Evolutionary conservation across 2,888 invertebrate genomes (phyloP).

Genomic region (Meteorus cinctellus): DNA sequence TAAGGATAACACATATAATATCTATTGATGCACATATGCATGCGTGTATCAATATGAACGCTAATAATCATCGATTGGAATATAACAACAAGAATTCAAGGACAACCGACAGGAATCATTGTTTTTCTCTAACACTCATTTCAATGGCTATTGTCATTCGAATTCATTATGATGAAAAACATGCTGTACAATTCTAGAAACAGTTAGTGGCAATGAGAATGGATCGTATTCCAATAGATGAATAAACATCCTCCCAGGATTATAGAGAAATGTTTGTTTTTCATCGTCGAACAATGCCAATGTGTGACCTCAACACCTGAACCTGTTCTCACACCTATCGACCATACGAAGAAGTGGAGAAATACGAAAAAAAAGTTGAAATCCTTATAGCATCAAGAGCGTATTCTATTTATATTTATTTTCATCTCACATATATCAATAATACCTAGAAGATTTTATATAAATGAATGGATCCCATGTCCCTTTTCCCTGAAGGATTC

Average conservation of each 20-base stretch:
- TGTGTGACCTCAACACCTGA: neutral
- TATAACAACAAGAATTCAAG: slow-evolving; percentile 1
- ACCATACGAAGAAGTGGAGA: neutral
- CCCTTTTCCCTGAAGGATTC: too few relatives aligned
- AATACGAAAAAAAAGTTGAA: neutral
- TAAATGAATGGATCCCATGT: neutral
- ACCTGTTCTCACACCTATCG: neutral
- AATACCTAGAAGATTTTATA: neutral
- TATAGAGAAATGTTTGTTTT: neutral
- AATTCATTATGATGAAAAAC: neutral
- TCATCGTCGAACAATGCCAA: neutral
- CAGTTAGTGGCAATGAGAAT: neutral
- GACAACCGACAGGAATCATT: neutral
- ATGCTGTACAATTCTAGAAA: neutral
- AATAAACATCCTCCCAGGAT: neutral
- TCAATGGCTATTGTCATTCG: neutral
- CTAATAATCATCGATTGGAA: neutral
- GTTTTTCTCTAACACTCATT: neutral
- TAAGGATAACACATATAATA: neutral
- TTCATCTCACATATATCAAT: neutral
- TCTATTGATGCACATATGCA: neutral
- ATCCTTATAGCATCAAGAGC: neutral
- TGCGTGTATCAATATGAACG: neutral
- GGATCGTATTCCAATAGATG: neutral
- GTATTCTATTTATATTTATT: neutral